Evolutionary conservation across 2,113 vertebrate species (phyloP).

Genomic region (Barbus barbus): DNA sequence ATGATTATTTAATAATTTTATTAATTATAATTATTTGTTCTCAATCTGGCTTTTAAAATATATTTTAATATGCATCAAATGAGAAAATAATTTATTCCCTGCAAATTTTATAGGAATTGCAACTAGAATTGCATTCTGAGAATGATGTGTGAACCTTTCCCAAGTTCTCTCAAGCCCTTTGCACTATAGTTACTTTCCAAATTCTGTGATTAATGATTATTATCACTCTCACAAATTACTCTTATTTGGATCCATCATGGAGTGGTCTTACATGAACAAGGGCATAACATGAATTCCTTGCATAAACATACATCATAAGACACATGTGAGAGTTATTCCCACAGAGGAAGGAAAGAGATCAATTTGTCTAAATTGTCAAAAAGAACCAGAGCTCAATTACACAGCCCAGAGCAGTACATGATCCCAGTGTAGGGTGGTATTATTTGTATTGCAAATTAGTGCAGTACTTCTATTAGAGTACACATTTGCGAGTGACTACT

Average conservation of each 20-base stretch:
- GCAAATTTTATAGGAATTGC: neutral
- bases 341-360: neutral
- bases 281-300: neutral
- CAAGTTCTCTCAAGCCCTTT: neutral
- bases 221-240: neutral
- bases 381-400: constrained; percentile 22
- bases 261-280: neutral
- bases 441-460: constrained; percentile 41
- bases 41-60: neutral
- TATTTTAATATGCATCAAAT: neutral
- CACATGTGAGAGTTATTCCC: neutral
- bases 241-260: neutral
- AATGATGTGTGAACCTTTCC: neutral
- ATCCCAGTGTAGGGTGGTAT: constrained; percentile 18
- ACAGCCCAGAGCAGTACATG: constrained; percentile 29
- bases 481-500: constrained; percentile 10
- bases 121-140: neutral
- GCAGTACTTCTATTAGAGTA: constrained; percentile 20
- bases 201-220: neutral
- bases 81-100: neutral
- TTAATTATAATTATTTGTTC: neutral
- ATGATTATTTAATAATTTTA: no score
- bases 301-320: neutral
- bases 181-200: neutral
- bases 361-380: constrained; percentile 25